Conservation (phyloP, 2,888 invertebrate species). For the Eremobia ochroleuca region DNA sequence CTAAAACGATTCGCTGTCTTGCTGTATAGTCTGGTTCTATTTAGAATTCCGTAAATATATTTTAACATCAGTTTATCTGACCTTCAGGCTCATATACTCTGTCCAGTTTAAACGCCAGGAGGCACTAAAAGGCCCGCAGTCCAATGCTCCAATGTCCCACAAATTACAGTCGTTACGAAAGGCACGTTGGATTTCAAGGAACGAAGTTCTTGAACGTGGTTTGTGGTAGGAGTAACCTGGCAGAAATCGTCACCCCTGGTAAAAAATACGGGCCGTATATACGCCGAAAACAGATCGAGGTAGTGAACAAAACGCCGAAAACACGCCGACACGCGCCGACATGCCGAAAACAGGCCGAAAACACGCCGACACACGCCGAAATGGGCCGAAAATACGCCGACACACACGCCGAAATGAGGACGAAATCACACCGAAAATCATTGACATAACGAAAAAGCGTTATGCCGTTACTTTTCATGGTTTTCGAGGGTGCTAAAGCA, state of each 20-base stretch:
- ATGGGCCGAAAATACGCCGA: too few relatives aligned
- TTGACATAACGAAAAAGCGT: too few relatives aligned
- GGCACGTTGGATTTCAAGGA: background rate
- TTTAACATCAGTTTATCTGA: background rate
- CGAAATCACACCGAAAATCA: too few relatives aligned
- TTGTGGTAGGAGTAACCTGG: background rate
- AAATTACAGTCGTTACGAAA: background rate
- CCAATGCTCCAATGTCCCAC: background rate
- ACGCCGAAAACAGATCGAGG: too few relatives aligned
- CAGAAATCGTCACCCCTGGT: background rate
- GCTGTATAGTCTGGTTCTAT: background rate
- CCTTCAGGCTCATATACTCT: background rate
- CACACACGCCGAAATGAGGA: too few relatives aligned
- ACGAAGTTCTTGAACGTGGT: background rate
- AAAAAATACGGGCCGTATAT: too few relatives aligned
- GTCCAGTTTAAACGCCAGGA: background rate
- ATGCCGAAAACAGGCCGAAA: too few relatives aligned
- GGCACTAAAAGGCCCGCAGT: background rate
- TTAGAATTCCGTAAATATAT: background rate
- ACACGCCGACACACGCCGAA: too few relatives aligned
- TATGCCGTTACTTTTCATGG: too few relatives aligned
- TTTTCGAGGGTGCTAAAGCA: too few relatives aligned
- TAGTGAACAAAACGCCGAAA: too few relatives aligned
- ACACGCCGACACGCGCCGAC: too few relatives aligned
- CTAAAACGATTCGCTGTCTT: slow-evolving; percentile 3